A percentile compares a stretch with the other conserved stretches of the same genome.
Conservation (phyloP, 2,113 vertebrate genomes). For the Microcebus lehilahytsara region DNA sequence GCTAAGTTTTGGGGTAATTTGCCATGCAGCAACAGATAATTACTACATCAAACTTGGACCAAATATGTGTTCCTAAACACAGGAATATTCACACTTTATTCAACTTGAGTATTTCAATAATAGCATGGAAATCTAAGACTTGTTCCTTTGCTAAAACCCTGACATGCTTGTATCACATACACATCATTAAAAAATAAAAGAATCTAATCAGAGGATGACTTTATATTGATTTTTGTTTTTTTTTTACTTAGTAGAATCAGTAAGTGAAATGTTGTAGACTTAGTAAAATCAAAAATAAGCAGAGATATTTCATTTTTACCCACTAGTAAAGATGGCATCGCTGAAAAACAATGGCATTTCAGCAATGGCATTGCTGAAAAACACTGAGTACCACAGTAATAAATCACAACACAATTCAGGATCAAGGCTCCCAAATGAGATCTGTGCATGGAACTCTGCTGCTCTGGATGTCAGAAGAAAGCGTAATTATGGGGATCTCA, state of each 20-base stretch:
- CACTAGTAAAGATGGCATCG: neutral
- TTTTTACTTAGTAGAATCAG: neutral
- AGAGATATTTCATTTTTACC: slow-evolving; percentile 33
- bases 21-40: neutral
- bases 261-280: slow-evolving; percentile 33
- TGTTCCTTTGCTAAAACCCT: neutral
- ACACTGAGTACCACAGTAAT: neutral
- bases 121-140: neutral
- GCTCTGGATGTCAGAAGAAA: neutral
- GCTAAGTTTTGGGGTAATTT: neutral
- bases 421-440: neutral
- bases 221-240: neutral
- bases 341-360: neutral
- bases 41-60: neutral
- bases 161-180: neutral
- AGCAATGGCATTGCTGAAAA: neutral
- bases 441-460: neutral
- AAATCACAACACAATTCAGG: slow-evolving; percentile 40
- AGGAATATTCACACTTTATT: neutral
- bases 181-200: neutral
- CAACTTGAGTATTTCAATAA: neutral
- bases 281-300: slow-evolving; percentile 35
- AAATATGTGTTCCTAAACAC: neutral
- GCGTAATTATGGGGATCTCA: neutral
- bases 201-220: neutral